These are phyloP conservation scores for Autographa gamma DNA, from an alignment of 2,888 invertebrate genomes.

Conservation along the genomic window DNA sequence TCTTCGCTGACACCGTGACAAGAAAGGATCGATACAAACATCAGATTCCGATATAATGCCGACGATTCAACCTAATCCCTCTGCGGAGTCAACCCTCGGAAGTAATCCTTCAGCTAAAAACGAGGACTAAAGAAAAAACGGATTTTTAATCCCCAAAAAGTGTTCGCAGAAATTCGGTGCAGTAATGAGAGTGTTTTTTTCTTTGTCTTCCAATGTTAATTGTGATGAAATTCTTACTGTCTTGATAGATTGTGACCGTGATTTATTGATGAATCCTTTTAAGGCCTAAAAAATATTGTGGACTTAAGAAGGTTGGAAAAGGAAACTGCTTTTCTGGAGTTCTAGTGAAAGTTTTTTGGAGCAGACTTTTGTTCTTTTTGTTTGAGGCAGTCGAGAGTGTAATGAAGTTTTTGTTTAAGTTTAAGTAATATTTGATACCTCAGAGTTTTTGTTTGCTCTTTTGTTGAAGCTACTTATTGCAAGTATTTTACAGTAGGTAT, in stretches of 20 bases:
- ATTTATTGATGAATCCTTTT: neutral
- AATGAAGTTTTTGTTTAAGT: neutral
- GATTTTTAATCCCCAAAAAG: conserved; percentile 30
- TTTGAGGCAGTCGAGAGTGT: neutral
- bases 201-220: neutral
- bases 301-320: neutral
- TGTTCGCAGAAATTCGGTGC: conserved; percentile 17
- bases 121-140: conserved; percentile 16
- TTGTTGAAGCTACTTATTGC: neutral
- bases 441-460: no score
- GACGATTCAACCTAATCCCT: conserved; percentile 42
- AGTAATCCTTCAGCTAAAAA: conserved; percentile 30
- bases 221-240: neutral
- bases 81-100: conserved; percentile 37
- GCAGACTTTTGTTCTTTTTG: neutral
- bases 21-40: conserved; percentile 31
- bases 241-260: neutral
- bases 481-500: no score
- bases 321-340: neutral
- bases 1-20: conserved; percentile 17
- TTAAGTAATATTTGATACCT: neutral
- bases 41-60: conserved; percentile 30
- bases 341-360: neutral
- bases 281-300: no score
- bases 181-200: conserved; percentile 6